Base-by-base conservation (phyloP, 2,797 vertebrate genomes). In the Poeciliopsis presidionis region DNA sequence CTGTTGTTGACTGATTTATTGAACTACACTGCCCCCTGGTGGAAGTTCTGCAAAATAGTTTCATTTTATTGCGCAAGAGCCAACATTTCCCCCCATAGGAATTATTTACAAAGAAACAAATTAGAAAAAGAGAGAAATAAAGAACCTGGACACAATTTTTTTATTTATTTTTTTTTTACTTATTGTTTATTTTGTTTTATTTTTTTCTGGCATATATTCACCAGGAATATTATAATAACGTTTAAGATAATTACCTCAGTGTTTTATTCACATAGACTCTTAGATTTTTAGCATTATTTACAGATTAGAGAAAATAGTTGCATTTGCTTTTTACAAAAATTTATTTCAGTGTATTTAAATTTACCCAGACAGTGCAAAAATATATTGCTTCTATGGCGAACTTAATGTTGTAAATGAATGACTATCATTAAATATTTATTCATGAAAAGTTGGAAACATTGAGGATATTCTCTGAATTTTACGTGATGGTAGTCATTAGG, bases 11-110 rank as follows among this genome's bases (percentile, higher is more conserved):
- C 84, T 77, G 2, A 76, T 87, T 77, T 84, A 43, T 72, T 69
- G 22, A 36, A 55, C 78, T 82, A 87, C 46, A 81, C 45, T 74
- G 78, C 91, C 89, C 69, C 79, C 93, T 92, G 53, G 86, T 85
- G 93, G 14, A n/a, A 0, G 28, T 22, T 1, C 0, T 25, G 22
- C 25, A 41, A 69, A 69, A 43, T 43, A 5, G 36, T 43, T 41
- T 67, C 2, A 14, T 69, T 69, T 69, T n/a, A 12, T n/a, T 69
- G 4, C 43, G 6, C 14, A 43, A 25, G 39, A n/a, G 22, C 39
- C 22, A 43, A n/a, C 36, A 69, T 43, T 69, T 57, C 12, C 9
- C n/a, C 25, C 53, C 53, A 57, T 1, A 57, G n/a, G 4, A 28
- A 28, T 28, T 28, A 57, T 28, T 28, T 57, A 28, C 55, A 57